Evolutionary conservation across 2,888 invertebrate genomes (phyloP).

Genomic region (Aporophyla lueneburgensis): DNA sequence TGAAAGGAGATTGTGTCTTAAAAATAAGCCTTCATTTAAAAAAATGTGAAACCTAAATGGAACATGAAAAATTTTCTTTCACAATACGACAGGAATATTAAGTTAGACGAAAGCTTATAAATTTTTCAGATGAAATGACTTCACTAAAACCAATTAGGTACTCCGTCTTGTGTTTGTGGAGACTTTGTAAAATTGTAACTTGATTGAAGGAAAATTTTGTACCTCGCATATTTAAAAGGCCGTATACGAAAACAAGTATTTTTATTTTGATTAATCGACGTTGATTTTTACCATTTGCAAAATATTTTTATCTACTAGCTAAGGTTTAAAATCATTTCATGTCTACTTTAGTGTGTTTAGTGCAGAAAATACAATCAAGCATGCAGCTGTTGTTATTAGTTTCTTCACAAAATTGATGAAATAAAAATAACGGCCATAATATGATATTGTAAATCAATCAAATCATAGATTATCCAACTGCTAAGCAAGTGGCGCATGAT

Average conservation of each 20-base stretch:
- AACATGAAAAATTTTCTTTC: conserved; percentile 15
- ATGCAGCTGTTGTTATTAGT: too few species aligned
- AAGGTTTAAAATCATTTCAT: too few species aligned
- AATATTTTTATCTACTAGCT: too few species aligned
- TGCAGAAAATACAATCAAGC: too few species aligned
- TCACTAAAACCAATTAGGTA: conserved; percentile 25
- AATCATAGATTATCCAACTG: background rate
- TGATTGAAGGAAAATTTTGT: conserved; percentile 9
- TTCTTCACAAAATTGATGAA: too few species aligned
- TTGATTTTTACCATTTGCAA: too few species aligned
- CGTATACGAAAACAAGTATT: too few species aligned
- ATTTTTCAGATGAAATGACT: conserved; percentile 26
- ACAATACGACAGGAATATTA: conserved; percentile 17
- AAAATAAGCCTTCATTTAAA: conserved; percentile 5
- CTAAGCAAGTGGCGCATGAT: too few species aligned
- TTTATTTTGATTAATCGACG: too few species aligned
- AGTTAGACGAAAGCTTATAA: conserved; percentile 21
- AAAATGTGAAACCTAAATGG: conserved; percentile 1
- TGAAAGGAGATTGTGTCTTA: conserved; percentile 1
- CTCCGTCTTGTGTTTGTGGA: conserved; percentile 21
- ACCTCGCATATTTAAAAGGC: background rate
- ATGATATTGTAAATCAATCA: too few species aligned
- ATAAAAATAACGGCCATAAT: too few species aligned
- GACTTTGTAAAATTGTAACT: conserved; percentile 5
- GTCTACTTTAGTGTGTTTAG: too few species aligned